Evolutionary conservation across 2,797 vertebrate species (phyloP).

Genomic region (Ctenopoma multispine): DNA sequence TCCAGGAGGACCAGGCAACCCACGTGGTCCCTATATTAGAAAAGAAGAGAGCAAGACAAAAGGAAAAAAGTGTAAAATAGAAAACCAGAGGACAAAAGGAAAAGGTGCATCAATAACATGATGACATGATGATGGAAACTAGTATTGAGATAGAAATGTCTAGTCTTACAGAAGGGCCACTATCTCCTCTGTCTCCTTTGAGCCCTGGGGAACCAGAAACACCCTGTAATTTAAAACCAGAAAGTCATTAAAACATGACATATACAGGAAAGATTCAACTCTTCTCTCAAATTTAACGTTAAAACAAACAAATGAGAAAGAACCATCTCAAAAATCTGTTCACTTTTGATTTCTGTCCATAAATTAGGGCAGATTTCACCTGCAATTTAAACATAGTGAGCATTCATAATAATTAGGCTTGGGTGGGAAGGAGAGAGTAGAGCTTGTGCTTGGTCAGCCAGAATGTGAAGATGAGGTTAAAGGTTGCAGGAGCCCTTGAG

Average conservation of each 20-base stretch:
- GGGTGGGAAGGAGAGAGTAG: background rate
- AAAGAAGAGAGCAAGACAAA: conserved; percentile 19
- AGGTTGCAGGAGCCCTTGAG: conserved; percentile 20
- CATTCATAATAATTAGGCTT: conserved; percentile 25
- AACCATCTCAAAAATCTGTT: conserved; percentile 15
- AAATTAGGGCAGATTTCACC: conserved; percentile 15
- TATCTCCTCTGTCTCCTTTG: conserved; percentile 83
- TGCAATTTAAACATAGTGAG: conserved; percentile 5
- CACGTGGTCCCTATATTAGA: conserved; percentile 84
- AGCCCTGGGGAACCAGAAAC: conserved; percentile 80
- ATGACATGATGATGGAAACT: conserved; percentile 11
- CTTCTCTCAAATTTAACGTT: conserved; percentile 8
- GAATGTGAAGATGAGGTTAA: conserved; percentile 30
- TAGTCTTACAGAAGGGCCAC: conserved; percentile 74
- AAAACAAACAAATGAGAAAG: conserved; percentile 10
- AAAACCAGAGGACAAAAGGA: conserved; percentile 34
- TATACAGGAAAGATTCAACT: conserved; percentile 1
- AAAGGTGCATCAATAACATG: conserved; percentile 27
- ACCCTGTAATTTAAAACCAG: conserved; percentile 78
- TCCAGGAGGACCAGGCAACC: conserved; percentile 86
- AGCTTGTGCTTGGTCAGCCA: conserved; percentile 32
- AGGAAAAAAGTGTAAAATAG: conserved; percentile 34
- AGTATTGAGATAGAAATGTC: conserved; percentile 16
- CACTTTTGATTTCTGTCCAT: background rate
- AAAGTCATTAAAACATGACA: background rate